phyloP scores from a whole-genome alignment of 2,113 vertebrate species.

The Scomber scombrus region DNA sequence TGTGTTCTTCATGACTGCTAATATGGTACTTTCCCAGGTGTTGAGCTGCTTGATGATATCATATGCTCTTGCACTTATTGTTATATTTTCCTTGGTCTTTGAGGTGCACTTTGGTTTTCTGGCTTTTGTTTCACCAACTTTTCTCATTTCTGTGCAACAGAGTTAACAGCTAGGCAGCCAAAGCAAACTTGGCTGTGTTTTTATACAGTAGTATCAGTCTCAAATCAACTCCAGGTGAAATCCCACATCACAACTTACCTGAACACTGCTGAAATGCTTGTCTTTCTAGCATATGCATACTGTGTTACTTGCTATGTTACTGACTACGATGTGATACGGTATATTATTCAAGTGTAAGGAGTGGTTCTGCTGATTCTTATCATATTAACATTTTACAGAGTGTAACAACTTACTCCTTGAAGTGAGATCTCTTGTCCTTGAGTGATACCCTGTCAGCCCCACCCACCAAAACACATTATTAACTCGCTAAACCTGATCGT shows the following conservation, averaged over 20 bases:
- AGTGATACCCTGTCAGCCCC: too few relatives aligned
- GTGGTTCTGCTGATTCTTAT: background rate
- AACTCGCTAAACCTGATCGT: background rate
- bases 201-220: slow-evolving; percentile 65
- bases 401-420: background rate
- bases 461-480: background rate
- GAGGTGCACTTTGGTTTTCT: slow-evolving; percentile 69
- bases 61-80: slow-evolving; percentile 70
- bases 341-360: background rate
- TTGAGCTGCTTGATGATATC: slow-evolving; percentile 78
- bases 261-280: slow-evolving; percentile 38
- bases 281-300: background rate
- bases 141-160: slow-evolving; percentile 68
- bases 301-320: slow-evolving; percentile 9
- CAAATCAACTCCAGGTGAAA: slow-evolving; percentile 68
- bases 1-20: slow-evolving; percentile 41
- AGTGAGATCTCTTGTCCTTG: background rate
- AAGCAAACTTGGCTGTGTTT: slow-evolving; percentile 69
- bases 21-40: slow-evolving; percentile 82
- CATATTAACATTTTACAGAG: too few relatives aligned
- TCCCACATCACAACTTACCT: slow-evolving; percentile 55
- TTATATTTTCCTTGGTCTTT: slow-evolving; percentile 79
- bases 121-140: slow-evolving; percentile 71
- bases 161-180: slow-evolving; percentile 72
- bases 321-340: background rate